phyloP scores from a whole-genome alignment of 2,113 vertebrate species.

The Channa maculata region DNA sequence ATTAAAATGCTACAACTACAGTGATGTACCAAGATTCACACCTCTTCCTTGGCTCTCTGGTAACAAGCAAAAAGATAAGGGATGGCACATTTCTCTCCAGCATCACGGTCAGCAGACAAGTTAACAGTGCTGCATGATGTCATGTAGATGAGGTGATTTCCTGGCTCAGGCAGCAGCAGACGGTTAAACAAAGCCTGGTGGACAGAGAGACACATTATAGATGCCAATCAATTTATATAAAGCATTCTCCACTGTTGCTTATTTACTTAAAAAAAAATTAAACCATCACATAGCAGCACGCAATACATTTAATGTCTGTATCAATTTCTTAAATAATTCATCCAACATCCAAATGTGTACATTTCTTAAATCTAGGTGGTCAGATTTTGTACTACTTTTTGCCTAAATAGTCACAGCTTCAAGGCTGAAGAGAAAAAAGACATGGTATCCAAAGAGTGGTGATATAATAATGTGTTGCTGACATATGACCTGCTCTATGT shows the following conservation, averaged over 20 bases:
- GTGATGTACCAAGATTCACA: conserved; percentile 51
- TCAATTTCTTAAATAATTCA: too few relatives aligned
- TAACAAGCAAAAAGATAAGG: conserved; percentile 94
- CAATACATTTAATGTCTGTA: not conserved
- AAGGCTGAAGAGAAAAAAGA: conserved; percentile 5
- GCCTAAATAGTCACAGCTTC: not conserved
- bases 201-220: conserved; percentile 17
- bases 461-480: not conserved
- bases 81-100: conserved; percentile 91
- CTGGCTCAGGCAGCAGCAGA: conserved; percentile 92
- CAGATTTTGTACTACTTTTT: not conserved
- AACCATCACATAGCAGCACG: too few relatives aligned
- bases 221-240: not conserved
- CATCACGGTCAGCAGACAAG: conserved; percentile 94
- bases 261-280: not conserved
- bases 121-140: conserved; percentile 88
- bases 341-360: too few relatives aligned
- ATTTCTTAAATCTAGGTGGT: too few relatives aligned
- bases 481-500: conserved; percentile 91
- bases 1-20: conserved; percentile 3
- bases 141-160: conserved; percentile 95
- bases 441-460: not conserved
- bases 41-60: conserved; percentile 95
- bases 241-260: not conserved
- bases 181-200: conserved; percentile 93